Conservation (phyloP, 2,797 vertebrate genomes). For the Aeoliscus strigatus region DNA sequence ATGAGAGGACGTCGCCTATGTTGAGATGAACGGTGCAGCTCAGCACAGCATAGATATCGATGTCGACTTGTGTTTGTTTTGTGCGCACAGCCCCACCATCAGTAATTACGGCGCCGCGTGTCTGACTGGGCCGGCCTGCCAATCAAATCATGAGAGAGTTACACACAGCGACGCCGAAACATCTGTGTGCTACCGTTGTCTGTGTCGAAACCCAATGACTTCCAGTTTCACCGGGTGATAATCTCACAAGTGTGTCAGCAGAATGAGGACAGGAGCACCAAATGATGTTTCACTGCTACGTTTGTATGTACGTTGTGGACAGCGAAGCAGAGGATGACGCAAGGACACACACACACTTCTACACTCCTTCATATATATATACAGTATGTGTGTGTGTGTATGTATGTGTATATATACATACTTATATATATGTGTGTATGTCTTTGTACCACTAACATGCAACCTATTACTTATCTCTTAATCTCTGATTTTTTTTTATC, state of each 20-base stretch:
- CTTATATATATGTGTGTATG: too few species aligned
- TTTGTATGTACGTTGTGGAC: too few species aligned
- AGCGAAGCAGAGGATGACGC: too few species aligned
- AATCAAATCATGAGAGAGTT: constrained; percentile 56
- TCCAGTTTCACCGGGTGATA: constrained; percentile 31
- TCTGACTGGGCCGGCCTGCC: constrained; percentile 51
- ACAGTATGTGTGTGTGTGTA: too few species aligned
- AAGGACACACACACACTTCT: too few species aligned
- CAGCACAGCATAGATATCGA: constrained; percentile 33
- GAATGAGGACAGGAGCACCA: constrained; percentile 42
- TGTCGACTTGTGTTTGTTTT: constrained; percentile 52
- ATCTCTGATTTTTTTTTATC: too few species aligned
- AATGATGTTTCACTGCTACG: neutral
- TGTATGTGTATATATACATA: too few species aligned
- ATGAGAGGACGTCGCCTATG: constrained; percentile 45
- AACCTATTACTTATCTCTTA: too few species aligned
- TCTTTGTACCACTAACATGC: too few species aligned
- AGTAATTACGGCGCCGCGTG: constrained; percentile 58
- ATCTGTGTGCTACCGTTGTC: constrained; percentile 36
- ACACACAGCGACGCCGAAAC: constrained; percentile 27
- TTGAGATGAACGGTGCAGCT: constrained; percentile 51
- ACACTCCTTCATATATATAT: neutral
- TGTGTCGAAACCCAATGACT: constrained; percentile 24
- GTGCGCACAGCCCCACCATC: constrained; percentile 22
- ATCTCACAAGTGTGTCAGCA: constrained; percentile 22